Evolutionary conservation across 2,797 vertebrate genomes (phyloP), one percentile per base, ranked within the genome.

Genomic region (Eptatretus atami): DNA sequence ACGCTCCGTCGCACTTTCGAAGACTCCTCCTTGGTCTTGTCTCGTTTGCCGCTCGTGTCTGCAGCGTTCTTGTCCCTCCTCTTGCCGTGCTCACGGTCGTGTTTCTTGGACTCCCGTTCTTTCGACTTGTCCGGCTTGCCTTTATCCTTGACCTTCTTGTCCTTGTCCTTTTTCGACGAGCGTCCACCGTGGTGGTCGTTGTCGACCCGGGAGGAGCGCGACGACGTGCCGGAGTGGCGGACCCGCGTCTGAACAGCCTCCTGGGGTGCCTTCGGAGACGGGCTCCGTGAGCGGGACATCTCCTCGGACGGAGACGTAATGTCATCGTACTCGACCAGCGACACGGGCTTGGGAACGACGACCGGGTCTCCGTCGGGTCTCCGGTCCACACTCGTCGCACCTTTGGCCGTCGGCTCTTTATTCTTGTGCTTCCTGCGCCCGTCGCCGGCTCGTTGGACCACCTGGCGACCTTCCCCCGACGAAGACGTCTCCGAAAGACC

Each of bases 291-390:
- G 9, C 57, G 57, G 25, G 57, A 61, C 57, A n/a, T n/a, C 25
- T 24, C 57, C 57, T 61, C 57, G 11, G 57, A 61, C n/a, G 57
- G 57, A 10, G 57, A 61, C 9, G 57, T 61, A 12, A 61, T 61
- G n/a, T 61, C 57, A 25, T 61, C 57, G 57, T 61, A 61, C 57
- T 61, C 57, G 57, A 61, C 57, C n/a, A 61, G 57, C n/a, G 57
- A 61, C 57, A 61, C 57, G 9, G 57, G n/a, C 57, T 24, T 61
- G 57, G n/a, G 9, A 25, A 61, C n/a, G 57, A 25, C 9, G n/a
- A 61, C 57, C 57, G n/a, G n/a, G 12, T 24, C 11, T n/a, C 57
- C 31, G 31, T 44, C 31, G 4, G 31, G 4, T 8, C 31, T 44
- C 6, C 6, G 31, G 31, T 4, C 31, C 4, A 4, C 4, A 8